Evolutionary conservation across 1,140 invertebrate genomes (phyloP), one percentile per base, ranked within the genome.

Genomic region (Heliconius hermathena): DNA sequence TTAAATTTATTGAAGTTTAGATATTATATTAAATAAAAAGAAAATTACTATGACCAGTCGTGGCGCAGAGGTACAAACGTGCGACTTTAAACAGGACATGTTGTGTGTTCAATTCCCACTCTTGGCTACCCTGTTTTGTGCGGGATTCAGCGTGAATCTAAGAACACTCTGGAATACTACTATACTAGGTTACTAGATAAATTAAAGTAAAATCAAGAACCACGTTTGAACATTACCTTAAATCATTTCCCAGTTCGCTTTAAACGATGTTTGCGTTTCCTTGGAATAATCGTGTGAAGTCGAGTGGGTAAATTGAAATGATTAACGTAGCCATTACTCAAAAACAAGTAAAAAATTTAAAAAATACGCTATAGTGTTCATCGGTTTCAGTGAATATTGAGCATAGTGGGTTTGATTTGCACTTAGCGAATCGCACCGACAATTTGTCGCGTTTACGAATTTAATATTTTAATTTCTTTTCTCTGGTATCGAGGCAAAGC

Each of bases 201-300:
- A 26, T 13, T 29, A 66, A 26, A 66, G n/a, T 57, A n/a, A 66
- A 66, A 66, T 66, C 13, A 26, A 29, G 22, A 26, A 66, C 20
- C 8, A 66, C 22, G 60, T 26, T 66, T 13, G 11, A 66, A 26
- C 22, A 66, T 26, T 66, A 66, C 22, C 60, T 29, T 66, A 66
- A 66, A 66, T 66, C 26, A 66, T 66, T 66, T 29, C 9, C 60
- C 13, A 6, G 13, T n/a, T 29, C 26, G 60, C 26, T 66, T 66
- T 16, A 66, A 66, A 16, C 60, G 60, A 0, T 66, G 26, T 29
- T 66, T 66, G 16, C 22, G 22, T 66, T 66, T 66, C 60, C 60
- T 66, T 66, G 60, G 60, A 11, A 60, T 26, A 60, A 60, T 60
- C 54, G 60, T 26, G 60, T 66, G 60, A 29, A 66, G 60, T 66